phyloP scores from a whole-genome alignment of 92 coral and sea anemone genomes.

The Ricordea florida region DNA sequence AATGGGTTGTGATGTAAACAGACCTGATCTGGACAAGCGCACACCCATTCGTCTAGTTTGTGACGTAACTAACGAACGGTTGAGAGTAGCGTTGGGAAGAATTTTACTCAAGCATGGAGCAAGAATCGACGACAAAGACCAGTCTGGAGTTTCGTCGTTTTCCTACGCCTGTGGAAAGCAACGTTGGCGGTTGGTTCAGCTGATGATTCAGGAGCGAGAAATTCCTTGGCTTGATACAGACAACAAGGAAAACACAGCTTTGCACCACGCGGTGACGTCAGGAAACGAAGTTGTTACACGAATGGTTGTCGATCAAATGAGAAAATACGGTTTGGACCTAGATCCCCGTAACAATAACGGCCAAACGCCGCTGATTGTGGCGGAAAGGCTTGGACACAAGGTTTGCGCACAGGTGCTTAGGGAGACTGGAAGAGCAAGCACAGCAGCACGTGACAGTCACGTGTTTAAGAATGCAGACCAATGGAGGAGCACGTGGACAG shows the following conservation, averaged over 20 bases:
- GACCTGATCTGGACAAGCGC: slow-evolving; percentile 47
- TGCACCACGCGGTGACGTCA: slow-evolving; percentile 41
- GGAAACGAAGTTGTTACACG: slow-evolving; percentile 34
- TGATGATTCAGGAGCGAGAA: slow-evolving; percentile 50
- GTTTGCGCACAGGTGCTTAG: slow-evolving; percentile 43
- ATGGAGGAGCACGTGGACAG: slow-evolving; percentile 5
- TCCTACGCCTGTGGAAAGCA: slow-evolving; percentile 53
- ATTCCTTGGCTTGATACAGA: slow-evolving; percentile 51
- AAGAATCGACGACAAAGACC: slow-evolving; percentile 28
- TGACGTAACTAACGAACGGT: slow-evolving; percentile 38
- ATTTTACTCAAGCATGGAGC: slow-evolving; percentile 56
- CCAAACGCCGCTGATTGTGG: slow-evolving; percentile 58
- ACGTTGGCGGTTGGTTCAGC: slow-evolving; percentile 29
- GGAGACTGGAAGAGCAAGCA: slow-evolving; percentile 41
- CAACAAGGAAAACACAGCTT: slow-evolving; percentile 45
- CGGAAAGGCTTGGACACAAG: slow-evolving; percentile 38
- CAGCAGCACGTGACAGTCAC: slow-evolving; percentile 14
- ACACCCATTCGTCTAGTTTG: slow-evolving; percentile 55
- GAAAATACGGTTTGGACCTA: slow-evolving; percentile 29
- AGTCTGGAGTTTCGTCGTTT: slow-evolving; percentile 43
- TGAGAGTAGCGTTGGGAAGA: slow-evolving; percentile 34
- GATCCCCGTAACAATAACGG: slow-evolving; percentile 42
- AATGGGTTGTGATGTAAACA: slow-evolving; percentile 52
- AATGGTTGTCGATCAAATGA: slow-evolving; percentile 43
- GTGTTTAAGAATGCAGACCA: slow-evolving; percentile 32